Evolutionary conservation across 2,888 invertebrate species (phyloP).

Genomic region (Sarcophaga subvicina): DNA sequence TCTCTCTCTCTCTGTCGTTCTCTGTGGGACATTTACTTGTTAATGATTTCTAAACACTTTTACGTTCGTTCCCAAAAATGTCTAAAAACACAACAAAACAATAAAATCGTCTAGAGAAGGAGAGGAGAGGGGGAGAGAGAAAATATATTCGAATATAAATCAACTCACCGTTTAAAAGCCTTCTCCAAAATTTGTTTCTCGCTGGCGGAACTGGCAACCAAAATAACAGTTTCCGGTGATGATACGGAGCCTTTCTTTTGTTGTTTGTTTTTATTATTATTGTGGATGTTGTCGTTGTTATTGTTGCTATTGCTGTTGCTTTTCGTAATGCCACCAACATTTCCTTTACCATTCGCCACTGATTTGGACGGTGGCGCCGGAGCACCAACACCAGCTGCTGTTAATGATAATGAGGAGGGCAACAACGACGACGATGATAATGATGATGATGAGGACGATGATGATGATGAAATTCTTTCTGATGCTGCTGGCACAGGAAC

Average conservation of each 20-base stretch:
- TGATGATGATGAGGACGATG: background rate
- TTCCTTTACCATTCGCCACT: conserved; percentile 17
- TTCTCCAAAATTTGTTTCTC: conserved; percentile 82
- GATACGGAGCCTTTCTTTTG: conserved; percentile 71
- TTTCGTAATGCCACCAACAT: background rate
- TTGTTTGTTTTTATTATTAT: conserved; percentile 14
- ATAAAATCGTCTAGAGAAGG: background rate
- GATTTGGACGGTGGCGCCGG: conserved; percentile 45
- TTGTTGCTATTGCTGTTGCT: background rate
- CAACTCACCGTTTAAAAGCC: conserved; percentile 83
- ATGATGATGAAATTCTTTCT: background rate
- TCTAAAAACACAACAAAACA: background rate
- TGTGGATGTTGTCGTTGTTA: conserved; percentile 27
- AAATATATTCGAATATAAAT: background rate
- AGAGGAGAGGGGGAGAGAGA: background rate
- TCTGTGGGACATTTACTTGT: conserved; percentile 14
- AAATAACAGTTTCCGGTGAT: conserved; percentile 83
- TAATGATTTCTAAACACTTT: conserved; percentile 49
- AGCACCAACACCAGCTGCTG: conserved; percentile 17
- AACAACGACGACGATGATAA: background rate
- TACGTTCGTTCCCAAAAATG: background rate
- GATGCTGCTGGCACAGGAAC: conserved; percentile 60
- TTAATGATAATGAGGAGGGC: conserved; percentile 31
- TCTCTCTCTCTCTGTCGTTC: background rate
- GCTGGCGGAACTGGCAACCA: conserved; percentile 82